Base-by-base conservation (phyloP, 35 echinoderm and acorn worm genomes). In the Acanthaster planci region DNA sequence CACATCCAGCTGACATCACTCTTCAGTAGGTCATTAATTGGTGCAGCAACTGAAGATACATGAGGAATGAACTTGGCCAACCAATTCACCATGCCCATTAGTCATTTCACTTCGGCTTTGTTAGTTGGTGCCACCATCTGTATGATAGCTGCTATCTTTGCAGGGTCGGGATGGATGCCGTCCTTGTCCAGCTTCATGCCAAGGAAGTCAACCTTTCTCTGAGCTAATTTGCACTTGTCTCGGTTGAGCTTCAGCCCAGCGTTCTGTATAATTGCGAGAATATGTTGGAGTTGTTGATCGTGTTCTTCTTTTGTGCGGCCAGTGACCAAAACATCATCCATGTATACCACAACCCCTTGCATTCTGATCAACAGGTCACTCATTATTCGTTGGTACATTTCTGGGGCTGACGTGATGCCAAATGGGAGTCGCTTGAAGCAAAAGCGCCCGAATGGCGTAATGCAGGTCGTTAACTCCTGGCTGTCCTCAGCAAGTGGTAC, bases 401-500 rank as follows among this genome's bases (percentile, higher is more conserved):
- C 57, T 5, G 57, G 17, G 5, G 57, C 17, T 7, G 57, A 18
- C 5, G 57, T 60, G 4, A 30, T 60, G 27, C 57, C 57, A 60
- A 60, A 30, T 18, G 57, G 5, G 2, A 60, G 57, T 3, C 57
- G 57, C 17, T 18, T 5, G 57, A 60, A 60, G 17, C 57, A 60
- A 30, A 60, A 60, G 5, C 17, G 17, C 18, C 57, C 57, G 19
- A 60, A 60, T 5, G 4, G 57, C 2, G 57, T 60, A 18, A 60
- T 60, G 57, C 2, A 60, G 27, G 57, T 60, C 2, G 57, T 60
- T 18, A 22, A 18, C 57, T 60, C n/a, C 22, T 67, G 21, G 52
- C 84, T 87, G 1, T 87, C 85, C 0, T 87, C 55, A 44, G 30
- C 68, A 12, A 92, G 79, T 23, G 55, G 56, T 22, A 92, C 55